Conservation (phyloP, 2,113 vertebrate genomes). For the Urocolius indicus region DNA sequence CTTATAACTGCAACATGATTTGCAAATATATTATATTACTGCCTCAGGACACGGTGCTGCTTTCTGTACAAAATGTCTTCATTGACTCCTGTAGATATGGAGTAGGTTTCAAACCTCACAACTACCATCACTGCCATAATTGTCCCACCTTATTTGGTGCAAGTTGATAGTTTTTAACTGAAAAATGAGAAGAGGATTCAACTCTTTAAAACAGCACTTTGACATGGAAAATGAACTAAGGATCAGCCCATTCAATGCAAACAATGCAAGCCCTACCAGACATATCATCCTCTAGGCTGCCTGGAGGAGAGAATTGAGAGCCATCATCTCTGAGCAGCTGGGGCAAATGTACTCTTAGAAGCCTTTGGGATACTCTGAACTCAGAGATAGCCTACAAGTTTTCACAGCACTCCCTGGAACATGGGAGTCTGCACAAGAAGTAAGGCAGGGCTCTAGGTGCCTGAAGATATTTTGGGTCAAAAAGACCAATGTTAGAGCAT, state of each 20-base stretch:
- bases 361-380: neutral
- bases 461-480: neutral
- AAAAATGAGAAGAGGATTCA: neutral
- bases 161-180: neutral
- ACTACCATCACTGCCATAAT: conserved; percentile 1
- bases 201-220: neutral
- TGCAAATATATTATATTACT: conserved; percentile 71
- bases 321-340: neutral
- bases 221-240: neutral
- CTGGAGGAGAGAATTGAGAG: neutral
- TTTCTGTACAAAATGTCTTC: neutral
- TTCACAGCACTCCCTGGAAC: neutral
- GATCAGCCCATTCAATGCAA: neutral
- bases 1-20: conserved; percentile 58
- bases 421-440: neutral
- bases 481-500: neutral
- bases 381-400: neutral
- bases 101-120: conserved; percentile 48
- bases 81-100: conserved; percentile 24
- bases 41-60: conserved; percentile 59
- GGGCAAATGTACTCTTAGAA: neutral
- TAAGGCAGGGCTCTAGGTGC: neutral
- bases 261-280: neutral
- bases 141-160: neutral
- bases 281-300: neutral